Percentiles rank a stretch among this genome's conserved stretches.
Evolutionary conservation across 2,113 vertebrate genomes (phyloP).

Genomic region (Grantiella picta): DNA sequence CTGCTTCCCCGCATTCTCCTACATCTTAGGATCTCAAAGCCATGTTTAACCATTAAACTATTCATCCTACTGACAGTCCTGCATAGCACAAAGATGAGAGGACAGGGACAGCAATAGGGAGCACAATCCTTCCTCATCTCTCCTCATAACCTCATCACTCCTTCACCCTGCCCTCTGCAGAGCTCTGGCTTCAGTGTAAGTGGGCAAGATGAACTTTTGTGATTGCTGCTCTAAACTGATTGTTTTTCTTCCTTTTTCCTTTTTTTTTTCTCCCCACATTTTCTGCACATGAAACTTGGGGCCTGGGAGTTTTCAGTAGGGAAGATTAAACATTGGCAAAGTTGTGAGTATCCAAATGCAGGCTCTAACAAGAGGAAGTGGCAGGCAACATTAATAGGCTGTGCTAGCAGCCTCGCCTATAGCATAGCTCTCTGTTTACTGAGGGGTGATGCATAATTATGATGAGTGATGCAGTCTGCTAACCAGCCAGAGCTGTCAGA

Average conservation of each 20-base stretch:
- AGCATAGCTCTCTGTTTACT: neutral
- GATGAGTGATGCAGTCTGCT: neutral
- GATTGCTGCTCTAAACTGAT: neutral
- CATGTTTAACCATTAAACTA: neutral
- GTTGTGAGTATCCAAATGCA: neutral
- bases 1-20: neutral
- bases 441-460: neutral
- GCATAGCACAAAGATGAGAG: no score
- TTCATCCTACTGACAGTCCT: neutral
- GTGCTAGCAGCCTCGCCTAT: neutral
- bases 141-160: neutral
- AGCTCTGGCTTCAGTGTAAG: neutral
- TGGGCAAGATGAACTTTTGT: neutral
- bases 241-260: no score
- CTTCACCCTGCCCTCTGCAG: neutral
- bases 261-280: fast-evolving
- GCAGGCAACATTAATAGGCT: neutral
- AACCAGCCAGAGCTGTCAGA: slow-evolving; percentile 38
- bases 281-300: neutral
- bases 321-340: neutral
- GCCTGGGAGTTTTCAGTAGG: neutral
- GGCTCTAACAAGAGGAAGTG: neutral
- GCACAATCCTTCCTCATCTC: neutral
- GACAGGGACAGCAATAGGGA: neutral
- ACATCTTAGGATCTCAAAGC: neutral